Percentiles rank a stretch among this genome's conserved stretches.
These are phyloP conservation scores for Pachydiplax longipennis DNA, from an alignment of 2,888 invertebrate species.

Conservation along the genomic window DNA sequence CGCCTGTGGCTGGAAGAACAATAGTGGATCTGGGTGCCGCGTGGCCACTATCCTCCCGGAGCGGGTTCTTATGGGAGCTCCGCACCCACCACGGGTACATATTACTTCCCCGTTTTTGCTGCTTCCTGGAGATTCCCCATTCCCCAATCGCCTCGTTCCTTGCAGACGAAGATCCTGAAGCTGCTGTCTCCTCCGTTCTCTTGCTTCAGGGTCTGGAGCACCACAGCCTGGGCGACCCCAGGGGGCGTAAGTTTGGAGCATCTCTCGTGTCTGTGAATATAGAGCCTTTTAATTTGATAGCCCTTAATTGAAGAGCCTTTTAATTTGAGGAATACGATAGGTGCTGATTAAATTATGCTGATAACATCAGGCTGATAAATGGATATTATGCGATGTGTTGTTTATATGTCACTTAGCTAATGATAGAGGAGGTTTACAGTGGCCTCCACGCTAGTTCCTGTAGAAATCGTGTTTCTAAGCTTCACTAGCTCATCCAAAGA, in stretches of 20 bases:
- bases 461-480: too few species aligned
- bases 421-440: too few species aligned
- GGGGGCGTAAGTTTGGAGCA: conserved; percentile 77
- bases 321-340: too few species aligned
- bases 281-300: too few species aligned
- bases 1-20: conserved; percentile 69
- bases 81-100: not conserved
- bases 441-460: too few species aligned
- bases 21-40: conserved; percentile 65
- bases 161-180: not conserved
- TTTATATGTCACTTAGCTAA: too few species aligned
- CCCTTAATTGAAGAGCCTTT: too few species aligned
- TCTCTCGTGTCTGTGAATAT: conserved; percentile 66
- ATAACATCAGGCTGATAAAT: too few species aligned
- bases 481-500: too few species aligned
- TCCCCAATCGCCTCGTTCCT: conserved; percentile 3
- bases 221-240: conserved; percentile 81
- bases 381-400: too few species aligned
- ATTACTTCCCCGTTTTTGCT: not conserved
- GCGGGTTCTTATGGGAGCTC: conserved; percentile 19
- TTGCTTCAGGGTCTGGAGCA: conserved; percentile 70
- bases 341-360: too few species aligned
- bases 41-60: conserved; percentile 18
- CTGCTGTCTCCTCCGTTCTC: conserved; percentile 72
- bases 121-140: not conserved